Evolutionary conservation across 2,113 vertebrate genomes (phyloP), one percentile per base, ranked within the genome.

Genomic region (Carollia perspicillata): DNA sequence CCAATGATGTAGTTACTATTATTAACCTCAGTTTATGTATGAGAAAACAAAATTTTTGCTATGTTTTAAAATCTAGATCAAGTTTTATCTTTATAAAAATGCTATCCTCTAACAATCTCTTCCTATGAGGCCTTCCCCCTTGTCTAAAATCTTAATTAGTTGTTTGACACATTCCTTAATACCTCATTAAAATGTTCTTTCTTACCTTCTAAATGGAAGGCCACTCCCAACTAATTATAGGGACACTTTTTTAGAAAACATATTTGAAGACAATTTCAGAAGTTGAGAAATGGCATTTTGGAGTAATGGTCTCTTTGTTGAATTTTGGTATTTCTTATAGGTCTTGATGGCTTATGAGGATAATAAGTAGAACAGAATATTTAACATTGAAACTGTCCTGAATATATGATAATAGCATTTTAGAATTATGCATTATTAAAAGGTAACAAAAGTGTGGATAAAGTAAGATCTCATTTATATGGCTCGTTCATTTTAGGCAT

Each of bases 241-340:
- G 14, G 22, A 44, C 37, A 66, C 4, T 51, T 30, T 8, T 72
- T 92, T 58, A 84, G 14, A 42, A 84, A 89, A 91, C 16, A 79
- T 20, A 71, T 42, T 80, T 95, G 23, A 85, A 85, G 28, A 75
- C 17, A 66, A 60, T 33, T 85, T 89, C 30, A 68, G 40, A 35
- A 2, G 18, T n/a, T 81, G 28, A 93, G 35, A 74, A 79, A 49
- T 75, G 47, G 4, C 6, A 51, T 90, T 65, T 90, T 86, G 28
- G 14, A 68, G 12, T 85, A 44, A 16, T n/a, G 22, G 3, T 58
- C 80, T 84, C 23, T 81, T 81, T 74, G 74, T 33, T 55, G 66
- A 90, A 51, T 90, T 55, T 80, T 90, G 33, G 4, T 65, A 68
- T 83, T 93, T 92, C 75, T 93, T n/a, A 69, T 74, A 71, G 40